phyloP scores from a whole-genome alignment of 2,113 vertebrate species.

The Coregonus clupeaformis region DNA sequence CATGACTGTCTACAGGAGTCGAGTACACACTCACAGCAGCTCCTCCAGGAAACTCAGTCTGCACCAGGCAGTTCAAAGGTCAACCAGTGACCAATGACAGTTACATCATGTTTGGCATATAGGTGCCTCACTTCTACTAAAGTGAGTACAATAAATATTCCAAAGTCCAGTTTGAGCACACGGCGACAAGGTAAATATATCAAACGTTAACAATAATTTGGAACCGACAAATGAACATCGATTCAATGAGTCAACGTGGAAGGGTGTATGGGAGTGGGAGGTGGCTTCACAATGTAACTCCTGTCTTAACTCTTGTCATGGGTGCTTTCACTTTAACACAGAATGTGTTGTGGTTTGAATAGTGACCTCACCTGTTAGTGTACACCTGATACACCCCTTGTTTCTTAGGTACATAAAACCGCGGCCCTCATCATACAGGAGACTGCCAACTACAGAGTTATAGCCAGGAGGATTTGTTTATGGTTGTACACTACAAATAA shows the following conservation, averaged over 20 bases:
- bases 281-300: background rate
- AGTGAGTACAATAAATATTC: conserved; percentile 21
- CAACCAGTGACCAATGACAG: conserved; percentile 63
- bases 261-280: background rate
- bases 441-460: background rate
- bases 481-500: background rate
- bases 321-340: conserved; percentile 23
- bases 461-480: background rate
- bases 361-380: conserved; percentile 48
- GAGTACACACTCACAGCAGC: conserved; percentile 55
- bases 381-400: background rate
- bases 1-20: conserved; percentile 60
- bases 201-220: background rate
- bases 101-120: conserved; percentile 54
- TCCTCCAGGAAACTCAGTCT: conserved; percentile 51
- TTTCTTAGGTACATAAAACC: background rate
- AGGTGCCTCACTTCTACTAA: conserved; percentile 14
- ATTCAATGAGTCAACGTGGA: background rate
- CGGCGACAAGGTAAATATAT: conserved; percentile 51
- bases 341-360: conserved; percentile 48
- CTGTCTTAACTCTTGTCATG: background rate
- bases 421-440: background rate
- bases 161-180: conserved; percentile 62
- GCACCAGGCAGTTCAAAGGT: conserved; percentile 25
- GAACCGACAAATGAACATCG: background rate